Base-by-base conservation (phyloP, 2,113 vertebrate species). In the Gnathonemus longibarbis region DNA sequence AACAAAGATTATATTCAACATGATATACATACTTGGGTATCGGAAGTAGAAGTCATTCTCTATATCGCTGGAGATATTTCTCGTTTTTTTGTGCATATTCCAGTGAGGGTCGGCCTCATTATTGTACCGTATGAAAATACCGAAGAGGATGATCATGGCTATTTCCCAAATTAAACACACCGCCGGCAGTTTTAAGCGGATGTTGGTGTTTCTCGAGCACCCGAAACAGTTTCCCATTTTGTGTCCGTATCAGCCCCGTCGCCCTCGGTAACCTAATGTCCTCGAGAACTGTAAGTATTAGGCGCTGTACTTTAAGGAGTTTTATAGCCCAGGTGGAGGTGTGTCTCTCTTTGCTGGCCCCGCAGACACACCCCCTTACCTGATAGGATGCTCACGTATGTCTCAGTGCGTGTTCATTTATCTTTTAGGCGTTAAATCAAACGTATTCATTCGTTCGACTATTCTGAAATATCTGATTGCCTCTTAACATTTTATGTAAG, bases 21-120 rank as follows among this genome's bases (percentile, higher is more conserved):
- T 48, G 45, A n/a, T 48, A 46, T 42, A 99, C 98, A 98, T 95
- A 99, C 98, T 99, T 0, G 98, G 98, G 87, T 99, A 99, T 95
- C 98, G 96, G 94, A 93, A 99, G 95, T 99, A 99, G 96, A 99
- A 99, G 89, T 99, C 97, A 0, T 99, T 99, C 90, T 99, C 97
- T 0, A 95, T 70, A 84, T 98, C 94, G 0, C 96, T 97, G 88
- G 95, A 95, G 74, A 97, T 84, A 93, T 99, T 99, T 11, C 93
- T 0, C 0, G 24, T 0, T 0, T 0, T 5, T 90, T 88, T 97
- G 48, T 87, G 35, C 4, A 95, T 88, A 0, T 46, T 0, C 98
- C 98, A 99, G 45, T 93, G 94, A 0, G 95, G 91, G 0, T 97
- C 96, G 0, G 97, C 94, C 62, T 98, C 96, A 0, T 93, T 6